A percentile compares a stretch with the other conserved stretches of the same genome.
Evolutionary conservation across 2,797 vertebrate genomes (phyloP).

Genomic region (Halcyon leucocephala): DNA sequence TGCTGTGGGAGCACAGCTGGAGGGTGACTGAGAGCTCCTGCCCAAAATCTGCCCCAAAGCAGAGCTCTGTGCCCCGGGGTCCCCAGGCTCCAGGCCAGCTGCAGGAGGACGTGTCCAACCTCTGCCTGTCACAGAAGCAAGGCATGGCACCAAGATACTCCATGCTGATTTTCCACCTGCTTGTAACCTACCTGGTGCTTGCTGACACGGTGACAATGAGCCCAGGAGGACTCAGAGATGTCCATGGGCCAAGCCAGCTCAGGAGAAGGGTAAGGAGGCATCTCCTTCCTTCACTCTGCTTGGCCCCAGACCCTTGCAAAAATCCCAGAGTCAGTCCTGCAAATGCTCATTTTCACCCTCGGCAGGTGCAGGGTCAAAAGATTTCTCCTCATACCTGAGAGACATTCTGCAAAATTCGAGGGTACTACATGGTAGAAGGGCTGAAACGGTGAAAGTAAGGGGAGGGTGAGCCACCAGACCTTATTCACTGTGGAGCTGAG

Average conservation of each 20-base stretch:
- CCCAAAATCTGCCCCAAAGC: not conserved
- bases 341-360: not conserved
- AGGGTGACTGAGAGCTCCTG: not conserved
- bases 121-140: not conserved
- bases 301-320: not conserved
- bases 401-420: not conserved
- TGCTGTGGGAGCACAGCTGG: fast-evolving
- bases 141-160: not conserved
- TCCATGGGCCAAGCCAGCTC: not conserved
- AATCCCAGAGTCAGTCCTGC: not conserved
- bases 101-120: not conserved
- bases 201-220: not conserved
- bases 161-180: not conserved
- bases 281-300: not conserved
- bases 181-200: not conserved
- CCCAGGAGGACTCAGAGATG: not conserved
- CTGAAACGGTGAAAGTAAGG: not conserved
- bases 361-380: not conserved
- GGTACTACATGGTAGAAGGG: not conserved
- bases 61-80: fast-evolving
- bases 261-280: not conserved
- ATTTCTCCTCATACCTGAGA: not conserved
- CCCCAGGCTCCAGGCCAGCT: fast-evolving
- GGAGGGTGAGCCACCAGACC: not conserved
- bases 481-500: not conserved